Base-by-base conservation (phyloP, 2,113 vertebrate genomes). In the Terrapene triunguis region DNA sequence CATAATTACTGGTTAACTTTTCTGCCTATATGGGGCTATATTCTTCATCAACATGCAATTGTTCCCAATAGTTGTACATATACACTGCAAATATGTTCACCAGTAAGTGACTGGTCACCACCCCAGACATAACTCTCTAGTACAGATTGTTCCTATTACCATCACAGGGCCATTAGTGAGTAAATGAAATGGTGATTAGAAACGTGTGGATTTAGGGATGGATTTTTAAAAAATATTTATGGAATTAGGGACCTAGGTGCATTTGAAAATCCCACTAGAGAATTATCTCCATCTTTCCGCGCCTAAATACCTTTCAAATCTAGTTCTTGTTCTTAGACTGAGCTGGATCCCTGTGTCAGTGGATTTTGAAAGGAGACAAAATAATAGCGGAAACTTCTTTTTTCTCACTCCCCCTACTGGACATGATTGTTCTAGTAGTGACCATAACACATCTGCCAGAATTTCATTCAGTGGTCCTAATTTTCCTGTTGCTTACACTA, bases 391-490 rank as follows among this genome's bases (percentile, higher is more conserved):
- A 50, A 54, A 76, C 55, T 35, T 12, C 69, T 4, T 91, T 78
- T 48, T 57, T 29, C 85, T 86, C 69, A 21, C 0, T 32, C 27
- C 21, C 11, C 78, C 78, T 50, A 42, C 48, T 5, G 27, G 10
- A 0, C 4, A 19, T 8, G n/a, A 7, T 80, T 62, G 84, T 74
- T 74, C 44, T 42, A 3, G 8, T 35, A 83, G 25, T 44, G 5
- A 11, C 27, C 12, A 5, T 54, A 21, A 11, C 5, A 6, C 3
- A 1, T 12, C 74, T 29, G 13, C 42, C 11, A 4, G 38, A 19
- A 44, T 50, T 16, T 22, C 16, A 5, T 65, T 89, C 0, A 0
- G 12, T 74, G 59, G 14, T 21, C 0, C 47, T 42, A 1, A 3
- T 19, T 32, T 13, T 65, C 13, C 62, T 17, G 4, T 72, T 80